Evolutionary conservation across 2,797 vertebrate genomes (phyloP).

Genomic region (Otolemur crassicaudatus): DNA sequence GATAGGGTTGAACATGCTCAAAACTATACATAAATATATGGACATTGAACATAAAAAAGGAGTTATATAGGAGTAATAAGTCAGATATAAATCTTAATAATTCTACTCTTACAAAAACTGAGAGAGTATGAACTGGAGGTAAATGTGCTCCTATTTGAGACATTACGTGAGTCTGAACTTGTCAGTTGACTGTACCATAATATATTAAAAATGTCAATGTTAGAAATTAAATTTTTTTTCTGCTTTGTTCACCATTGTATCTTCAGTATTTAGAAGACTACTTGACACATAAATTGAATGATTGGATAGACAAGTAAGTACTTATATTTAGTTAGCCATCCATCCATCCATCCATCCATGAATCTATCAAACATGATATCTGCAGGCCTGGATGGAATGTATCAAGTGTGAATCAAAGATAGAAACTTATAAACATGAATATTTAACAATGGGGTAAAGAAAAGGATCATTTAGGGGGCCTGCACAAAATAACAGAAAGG

Average conservation of each 20-base stretch:
- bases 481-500: neutral
- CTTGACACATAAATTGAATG: neutral
- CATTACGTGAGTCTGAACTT: constrained; percentile 4
- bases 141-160: neutral
- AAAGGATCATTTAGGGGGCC: neutral
- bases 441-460: neutral
- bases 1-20: neutral
- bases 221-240: neutral
- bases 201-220: neutral
- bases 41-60: neutral
- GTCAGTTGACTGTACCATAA: neutral
- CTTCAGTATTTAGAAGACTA: neutral
- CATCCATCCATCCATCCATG: neutral
- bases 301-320: neutral
- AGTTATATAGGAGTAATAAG: neutral
- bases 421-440: neutral
- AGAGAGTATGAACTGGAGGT: neutral
- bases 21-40: neutral
- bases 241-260: neutral
- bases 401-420: neutral
- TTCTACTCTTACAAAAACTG: neutral
- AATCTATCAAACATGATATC: neutral
- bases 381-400: neutral
- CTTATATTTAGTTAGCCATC: neutral
- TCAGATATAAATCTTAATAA: neutral